phyloP scores from a whole-genome alignment of 2,888 invertebrate species.

The Strigamia crassipes region DNA sequence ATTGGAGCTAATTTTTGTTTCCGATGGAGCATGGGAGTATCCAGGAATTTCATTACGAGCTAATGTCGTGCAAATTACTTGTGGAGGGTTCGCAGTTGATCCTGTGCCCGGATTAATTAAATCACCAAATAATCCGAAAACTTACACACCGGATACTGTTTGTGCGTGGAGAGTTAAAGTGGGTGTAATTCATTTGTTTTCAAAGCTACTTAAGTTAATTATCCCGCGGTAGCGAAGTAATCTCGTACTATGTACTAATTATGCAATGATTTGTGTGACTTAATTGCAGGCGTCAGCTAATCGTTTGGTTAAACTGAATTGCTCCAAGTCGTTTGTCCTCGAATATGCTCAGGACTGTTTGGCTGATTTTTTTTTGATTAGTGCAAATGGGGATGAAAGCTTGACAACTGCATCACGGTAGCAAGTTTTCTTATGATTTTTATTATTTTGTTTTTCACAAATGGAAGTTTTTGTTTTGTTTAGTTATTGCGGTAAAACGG shows the following conservation, averaged over 20 bases:
- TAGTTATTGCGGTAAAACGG: constrained; percentile 22
- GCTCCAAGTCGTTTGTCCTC: constrained; percentile 7
- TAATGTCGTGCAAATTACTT: constrained; percentile 5
- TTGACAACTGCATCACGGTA: constrained; percentile 26
- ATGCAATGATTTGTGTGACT: neutral
- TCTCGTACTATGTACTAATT: neutral
- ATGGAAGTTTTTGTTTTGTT: neutral
- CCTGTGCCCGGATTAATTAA: constrained; percentile 41
- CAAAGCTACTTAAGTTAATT: neutral
- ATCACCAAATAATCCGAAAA: constrained; percentile 43
- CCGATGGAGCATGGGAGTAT: constrained; percentile 43
- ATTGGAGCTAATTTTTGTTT: constrained; percentile 43
- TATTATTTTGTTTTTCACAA: neutral
- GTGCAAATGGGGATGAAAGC: constrained; percentile 18
- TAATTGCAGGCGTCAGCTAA: constrained; percentile 37
- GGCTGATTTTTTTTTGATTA: constrained; percentile 41
- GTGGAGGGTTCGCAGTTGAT: constrained; percentile 41
- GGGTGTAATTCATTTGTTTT: neutral
- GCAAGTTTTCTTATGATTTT: neutral
- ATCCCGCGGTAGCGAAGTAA: neutral
- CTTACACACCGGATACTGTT: constrained; percentile 16
- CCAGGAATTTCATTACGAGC: constrained; percentile 43
- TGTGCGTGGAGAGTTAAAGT: constrained; percentile 44
- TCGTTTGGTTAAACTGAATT: constrained; percentile 17
- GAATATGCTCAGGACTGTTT: constrained; percentile 25